phyloP scores from a whole-genome alignment of 2,113 vertebrate species.

The Pardalotus punctatus region DNA sequence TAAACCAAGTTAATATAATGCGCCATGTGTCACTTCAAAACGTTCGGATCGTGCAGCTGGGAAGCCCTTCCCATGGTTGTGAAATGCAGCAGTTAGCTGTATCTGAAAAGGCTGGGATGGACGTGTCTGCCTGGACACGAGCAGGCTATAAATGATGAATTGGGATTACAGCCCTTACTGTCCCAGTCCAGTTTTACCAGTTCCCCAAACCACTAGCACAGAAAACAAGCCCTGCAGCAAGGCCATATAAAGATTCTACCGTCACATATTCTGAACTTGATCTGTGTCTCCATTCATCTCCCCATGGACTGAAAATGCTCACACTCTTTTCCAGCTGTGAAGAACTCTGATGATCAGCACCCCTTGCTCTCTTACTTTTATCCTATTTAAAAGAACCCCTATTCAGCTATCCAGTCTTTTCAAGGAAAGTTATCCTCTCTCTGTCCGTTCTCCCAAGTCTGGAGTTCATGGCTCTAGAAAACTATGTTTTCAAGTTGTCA shows the following conservation, averaged over 20 bases:
- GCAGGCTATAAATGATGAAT: conserved; percentile 21
- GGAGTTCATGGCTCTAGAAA: background rate
- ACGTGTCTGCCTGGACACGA: background rate
- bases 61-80: conserved; percentile 55
- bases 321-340: rapidly evolving
- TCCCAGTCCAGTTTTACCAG: background rate
- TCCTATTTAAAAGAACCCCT: background rate
- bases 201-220: background rate
- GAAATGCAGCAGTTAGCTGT: background rate
- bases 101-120: background rate
- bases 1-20: conserved; percentile 53
- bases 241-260: background rate
- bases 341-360: background rate
- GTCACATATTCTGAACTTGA: background rate
- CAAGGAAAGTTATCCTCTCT: background rate
- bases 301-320: background rate
- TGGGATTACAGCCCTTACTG: background rate
- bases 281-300: background rate
- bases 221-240: background rate
- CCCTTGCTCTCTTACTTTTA: background rate
- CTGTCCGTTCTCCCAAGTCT: background rate
- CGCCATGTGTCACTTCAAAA: conserved; percentile 67
- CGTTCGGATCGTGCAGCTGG: conserved; percentile 26
- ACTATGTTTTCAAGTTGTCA: background rate
- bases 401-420: background rate